Conservation (phyloP, 2,113 vertebrate species). For the Nothocercus nigrocapillus region DNA sequence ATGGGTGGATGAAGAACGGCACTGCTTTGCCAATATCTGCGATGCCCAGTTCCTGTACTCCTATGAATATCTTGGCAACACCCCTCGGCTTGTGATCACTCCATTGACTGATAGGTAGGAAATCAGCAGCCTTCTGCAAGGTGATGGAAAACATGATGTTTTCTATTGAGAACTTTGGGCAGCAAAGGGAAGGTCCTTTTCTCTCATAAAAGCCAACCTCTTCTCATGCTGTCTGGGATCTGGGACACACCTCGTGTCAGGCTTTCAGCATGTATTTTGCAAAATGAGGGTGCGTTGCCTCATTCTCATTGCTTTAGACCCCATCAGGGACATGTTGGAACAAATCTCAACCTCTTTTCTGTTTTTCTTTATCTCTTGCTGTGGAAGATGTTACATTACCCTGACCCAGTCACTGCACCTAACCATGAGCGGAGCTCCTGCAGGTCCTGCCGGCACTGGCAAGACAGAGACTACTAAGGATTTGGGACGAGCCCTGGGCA, state of each 20-base stretch:
- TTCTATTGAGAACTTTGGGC: not conserved
- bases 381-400: conserved; percentile 92
- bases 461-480: conserved; percentile 99
- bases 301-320: not conserved
- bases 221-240: not conserved
- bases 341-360: not conserved
- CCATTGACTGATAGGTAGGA: conserved; percentile 93
- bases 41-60: conserved; percentile 94
- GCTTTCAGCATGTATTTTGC: not conserved
- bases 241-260: too few relatives aligned
- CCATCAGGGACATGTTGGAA: not conserved
- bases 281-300: not conserved
- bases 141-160: not conserved
- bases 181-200: not conserved
- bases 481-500: conserved; percentile 90
- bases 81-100: conserved; percentile 94
- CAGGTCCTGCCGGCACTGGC: conserved; percentile 93
- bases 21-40: conserved; percentile 94
- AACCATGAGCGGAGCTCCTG: conserved; percentile 93
- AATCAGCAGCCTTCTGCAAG: not conserved
- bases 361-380: not conserved
- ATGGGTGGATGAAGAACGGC: conserved; percentile 88
- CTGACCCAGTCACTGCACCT: conserved; percentile 95
- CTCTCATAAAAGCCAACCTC: not conserved
- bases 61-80: conserved; percentile 97